These are phyloP conservation scores for Bubo blakistoni DNA, from an alignment of 2,113 vertebrate species.

Conservation along the genomic window DNA sequence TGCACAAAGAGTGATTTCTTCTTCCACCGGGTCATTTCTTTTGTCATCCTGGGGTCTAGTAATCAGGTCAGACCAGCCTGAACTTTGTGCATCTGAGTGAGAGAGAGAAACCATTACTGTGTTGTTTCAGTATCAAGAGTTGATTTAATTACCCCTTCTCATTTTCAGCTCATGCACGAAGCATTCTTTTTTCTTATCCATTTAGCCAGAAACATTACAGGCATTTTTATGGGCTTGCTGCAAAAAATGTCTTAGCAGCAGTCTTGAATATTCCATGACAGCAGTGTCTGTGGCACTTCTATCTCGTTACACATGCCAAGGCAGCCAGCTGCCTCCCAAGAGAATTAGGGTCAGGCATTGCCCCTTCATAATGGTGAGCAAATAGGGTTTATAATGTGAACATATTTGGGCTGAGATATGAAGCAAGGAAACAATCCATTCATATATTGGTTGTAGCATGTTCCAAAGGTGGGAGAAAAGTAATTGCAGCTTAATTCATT, in stretches of 20 bases:
- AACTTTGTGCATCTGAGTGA: neutral
- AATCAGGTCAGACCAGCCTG: neutral
- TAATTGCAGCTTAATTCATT: neutral
- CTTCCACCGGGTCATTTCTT: neutral
- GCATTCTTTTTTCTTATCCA: neutral
- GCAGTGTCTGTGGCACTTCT: neutral
- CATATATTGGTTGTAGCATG: neutral
- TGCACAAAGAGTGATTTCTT: neutral
- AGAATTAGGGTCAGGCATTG: neutral
- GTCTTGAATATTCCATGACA: neutral
- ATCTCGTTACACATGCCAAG: neutral
- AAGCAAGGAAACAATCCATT: neutral
- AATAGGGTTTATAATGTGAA: neutral
- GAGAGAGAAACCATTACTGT: neutral
- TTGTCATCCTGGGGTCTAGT: neutral
- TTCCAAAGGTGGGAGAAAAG: neutral
- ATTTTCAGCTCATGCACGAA: conserved; percentile 17
- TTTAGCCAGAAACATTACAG: neutral
- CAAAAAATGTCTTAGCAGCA: neutral
- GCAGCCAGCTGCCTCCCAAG: neutral
- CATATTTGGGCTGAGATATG: neutral
- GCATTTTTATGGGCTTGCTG: neutral
- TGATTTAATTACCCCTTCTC: conserved; percentile 27
- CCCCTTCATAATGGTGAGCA: neutral
- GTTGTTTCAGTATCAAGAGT: neutral